Base-by-base conservation (phyloP, 2,888 invertebrate species). In the Drosophila macrospina region DNA sequence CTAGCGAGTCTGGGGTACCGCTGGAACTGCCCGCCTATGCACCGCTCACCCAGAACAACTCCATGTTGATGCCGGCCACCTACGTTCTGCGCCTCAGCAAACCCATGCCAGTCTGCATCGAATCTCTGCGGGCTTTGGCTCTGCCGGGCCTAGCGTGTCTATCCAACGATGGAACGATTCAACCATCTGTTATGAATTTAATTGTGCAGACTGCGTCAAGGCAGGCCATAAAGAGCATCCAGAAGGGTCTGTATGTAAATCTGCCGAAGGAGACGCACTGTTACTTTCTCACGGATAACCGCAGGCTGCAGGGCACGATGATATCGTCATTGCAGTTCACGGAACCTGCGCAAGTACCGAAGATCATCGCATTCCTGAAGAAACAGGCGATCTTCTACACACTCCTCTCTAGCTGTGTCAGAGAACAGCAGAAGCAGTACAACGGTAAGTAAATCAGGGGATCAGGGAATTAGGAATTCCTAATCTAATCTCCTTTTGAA, bases 351-450 rank as follows among this genome's bases (percentile, higher is more conserved):
- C 97, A 98, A 91, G 97, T 98, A 66, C 96, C 98, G 50, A 95
- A 96, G 90, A 96, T 99, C 80, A 94, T 99, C 36, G 95, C 95
- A 36, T 94, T 95, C 73, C 93, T 99, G 13, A 94, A 98, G 4
- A 97, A 98, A 86, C 98, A 99, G 92, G 96, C 97, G 36, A 93
- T 98, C 13, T 98, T 98, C 93, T 98, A 98, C 92, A 95, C 97
- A 15, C 94, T 98, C 39, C 93, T 99, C 42, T 94, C 96, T 26
- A 98, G 98, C 92, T 98, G 98, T 91, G 96, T 99, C 50, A 94
- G 98, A 28, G 94, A 96, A 1, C 95, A 96, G 90, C 94, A 95
- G 47, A 96, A 95, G 82, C 95, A 90, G 63, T 90, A 96, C 30
- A 88, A 88, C 93, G 95, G 97, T 96, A 88, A 88, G 91, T 90